Conservation (phyloP, 2,113 vertebrate species). For the Piaya cayana region DNA sequence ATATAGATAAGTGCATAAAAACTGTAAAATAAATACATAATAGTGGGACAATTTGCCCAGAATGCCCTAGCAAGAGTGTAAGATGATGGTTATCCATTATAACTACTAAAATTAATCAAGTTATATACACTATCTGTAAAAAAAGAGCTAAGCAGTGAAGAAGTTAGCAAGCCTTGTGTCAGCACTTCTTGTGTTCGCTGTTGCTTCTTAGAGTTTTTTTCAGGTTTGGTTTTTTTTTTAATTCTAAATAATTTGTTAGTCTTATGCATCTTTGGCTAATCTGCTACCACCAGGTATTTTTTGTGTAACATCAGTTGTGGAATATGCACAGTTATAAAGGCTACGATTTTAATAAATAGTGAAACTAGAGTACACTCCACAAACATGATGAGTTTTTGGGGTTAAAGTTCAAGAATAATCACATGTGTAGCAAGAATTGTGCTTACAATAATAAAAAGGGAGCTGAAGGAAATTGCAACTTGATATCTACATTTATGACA, state of each 20-base stretch:
- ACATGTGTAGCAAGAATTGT: not conserved
- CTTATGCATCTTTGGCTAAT: not conserved
- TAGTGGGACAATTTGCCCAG: not conserved
- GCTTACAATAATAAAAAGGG: not conserved
- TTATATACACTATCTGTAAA: not conserved
- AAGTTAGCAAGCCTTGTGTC: not conserved
- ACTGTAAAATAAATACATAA: not conserved
- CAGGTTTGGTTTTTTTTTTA: not conserved
- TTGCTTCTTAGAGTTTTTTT: not conserved
- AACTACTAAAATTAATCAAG: not conserved
- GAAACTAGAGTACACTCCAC: not conserved
- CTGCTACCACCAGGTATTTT: not conserved
- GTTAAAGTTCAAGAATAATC: slow-evolving; percentile 4
- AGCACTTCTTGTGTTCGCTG: not conserved
- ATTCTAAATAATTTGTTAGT: not conserved
- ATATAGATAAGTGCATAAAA: not conserved
- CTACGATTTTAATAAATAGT: not conserved
- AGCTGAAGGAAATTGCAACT: slow-evolving; percentile 18
- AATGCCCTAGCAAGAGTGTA: not conserved
- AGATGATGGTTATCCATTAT: not conserved
- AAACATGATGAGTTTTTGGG: not conserved
- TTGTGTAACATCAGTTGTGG: not conserved
- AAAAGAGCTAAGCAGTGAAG: not conserved
- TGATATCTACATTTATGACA: not conserved
- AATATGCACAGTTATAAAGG: not conserved